Percentiles rank a stretch among this genome's conserved stretches.
These are phyloP conservation scores for Pipistrellus kuhlii DNA, from an alignment of 2,797 vertebrate genomes.

Conservation along the genomic window DNA sequence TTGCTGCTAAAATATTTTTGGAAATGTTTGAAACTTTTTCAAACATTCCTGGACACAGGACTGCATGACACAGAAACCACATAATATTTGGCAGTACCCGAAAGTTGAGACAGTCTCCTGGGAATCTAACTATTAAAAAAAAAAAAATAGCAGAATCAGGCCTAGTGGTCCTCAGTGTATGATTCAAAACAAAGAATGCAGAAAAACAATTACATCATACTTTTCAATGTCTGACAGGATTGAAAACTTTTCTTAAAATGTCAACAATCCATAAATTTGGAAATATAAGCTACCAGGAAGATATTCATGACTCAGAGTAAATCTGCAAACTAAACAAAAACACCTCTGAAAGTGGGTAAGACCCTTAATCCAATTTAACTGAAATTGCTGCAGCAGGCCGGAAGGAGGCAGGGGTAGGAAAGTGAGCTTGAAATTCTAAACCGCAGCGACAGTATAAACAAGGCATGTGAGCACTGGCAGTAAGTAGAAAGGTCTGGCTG, in stretches of 20 bases:
- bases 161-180: not conserved
- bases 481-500: not conserved
- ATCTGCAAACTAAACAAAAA: slow-evolving; percentile 48
- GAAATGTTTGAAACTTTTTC: slow-evolving; percentile 26
- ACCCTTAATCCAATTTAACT: not conserved
- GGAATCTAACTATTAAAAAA: slow-evolving; percentile 34
- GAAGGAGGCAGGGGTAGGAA: not conserved
- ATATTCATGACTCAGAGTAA: slow-evolving; percentile 18
- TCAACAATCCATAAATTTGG: not conserved
- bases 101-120: slow-evolving; percentile 45
- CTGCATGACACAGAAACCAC: slow-evolving; percentile 48
- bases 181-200: slow-evolving; percentile 46
- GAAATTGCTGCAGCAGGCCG: not conserved
- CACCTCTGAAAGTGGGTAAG: slow-evolving; percentile 15
- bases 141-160: slow-evolving; percentile 23
- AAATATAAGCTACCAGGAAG: slow-evolving; percentile 46
- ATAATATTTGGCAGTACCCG: slow-evolving; percentile 16
- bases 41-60: slow-evolving; percentile 35
- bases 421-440: not conserved
- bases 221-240: slow-evolving; percentile 6
- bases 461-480: not conserved
- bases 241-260: not conserved
- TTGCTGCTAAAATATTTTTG: slow-evolving; percentile 47
- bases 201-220: slow-evolving; percentile 65
- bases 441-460: not conserved